A percentile compares a stretch with the other conserved stretches of the same genome.
Conservation (phyloP, 2,888 invertebrate species). For the Pristionchus japonicus region DNA sequence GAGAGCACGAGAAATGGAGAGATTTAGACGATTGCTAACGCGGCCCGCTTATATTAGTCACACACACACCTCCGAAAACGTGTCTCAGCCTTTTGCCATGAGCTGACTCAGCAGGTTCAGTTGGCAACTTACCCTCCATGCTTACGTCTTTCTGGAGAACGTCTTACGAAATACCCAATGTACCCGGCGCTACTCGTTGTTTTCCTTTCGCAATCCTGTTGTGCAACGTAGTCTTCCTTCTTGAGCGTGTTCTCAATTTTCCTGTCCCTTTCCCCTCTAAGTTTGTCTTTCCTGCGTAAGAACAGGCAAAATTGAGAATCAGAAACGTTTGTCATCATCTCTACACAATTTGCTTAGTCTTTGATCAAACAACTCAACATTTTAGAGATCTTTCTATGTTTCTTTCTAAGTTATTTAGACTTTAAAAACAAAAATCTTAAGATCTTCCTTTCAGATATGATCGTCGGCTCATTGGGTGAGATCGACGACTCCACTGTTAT, state of each 20-base stretch:
- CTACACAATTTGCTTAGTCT: no score
- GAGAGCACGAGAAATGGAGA: no score
- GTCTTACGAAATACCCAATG: neutral
- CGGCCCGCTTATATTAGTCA: slow-evolving; percentile 33
- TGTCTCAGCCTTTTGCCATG: neutral
- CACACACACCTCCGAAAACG: neutral
- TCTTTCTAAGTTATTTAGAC: no score
- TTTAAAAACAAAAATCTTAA: no score
- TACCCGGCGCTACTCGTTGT: neutral
- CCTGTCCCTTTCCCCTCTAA: no score
- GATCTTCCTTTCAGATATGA: slow-evolving; percentile 54
- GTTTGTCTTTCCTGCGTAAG: no score
- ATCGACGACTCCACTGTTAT: slow-evolving; percentile 52
- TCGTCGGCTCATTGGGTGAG: slow-evolving; percentile 50
- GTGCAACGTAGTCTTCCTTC: neutral
- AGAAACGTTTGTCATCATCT: no score
- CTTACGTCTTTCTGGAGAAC: neutral
- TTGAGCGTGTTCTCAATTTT: neutral
- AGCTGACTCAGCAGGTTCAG: neutral
- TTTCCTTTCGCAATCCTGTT: neutral
- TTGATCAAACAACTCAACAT: no score
- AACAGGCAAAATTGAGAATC: no score
- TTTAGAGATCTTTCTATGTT: no score
- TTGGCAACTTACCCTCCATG: neutral
- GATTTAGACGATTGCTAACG: no score